These are phyloP conservation scores for Haliclona indistincta DNA, from an alignment of 37 sponge, comb jelly and placozoan species.

Conservation along the genomic window DNA sequence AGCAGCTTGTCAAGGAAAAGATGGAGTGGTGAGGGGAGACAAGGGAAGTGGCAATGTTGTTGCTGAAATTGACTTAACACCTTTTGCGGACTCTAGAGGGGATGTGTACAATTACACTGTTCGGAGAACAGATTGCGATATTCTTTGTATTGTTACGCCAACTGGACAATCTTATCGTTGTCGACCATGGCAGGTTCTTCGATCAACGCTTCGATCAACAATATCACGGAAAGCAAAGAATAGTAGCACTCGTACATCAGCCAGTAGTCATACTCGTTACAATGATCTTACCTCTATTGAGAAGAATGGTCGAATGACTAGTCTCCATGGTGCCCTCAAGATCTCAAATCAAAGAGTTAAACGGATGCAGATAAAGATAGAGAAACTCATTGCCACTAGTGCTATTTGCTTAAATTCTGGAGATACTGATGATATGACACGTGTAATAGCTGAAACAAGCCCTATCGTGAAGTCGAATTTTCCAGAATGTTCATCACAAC, in stretches of 20 bases:
- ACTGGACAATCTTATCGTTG: slow-evolving; percentile 7
- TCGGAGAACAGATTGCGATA: slow-evolving; percentile 14
- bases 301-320: slow-evolving; percentile 1
- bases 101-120: neutral
- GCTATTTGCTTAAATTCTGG: neutral
- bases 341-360: slow-evolving; percentile 1
- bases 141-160: neutral
- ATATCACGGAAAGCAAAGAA: neutral
- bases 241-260: neutral
- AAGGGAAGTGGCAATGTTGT: slow-evolving; percentile 10
- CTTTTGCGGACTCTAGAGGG: neutral
- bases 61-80: slow-evolving; percentile 1
- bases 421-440: neutral
- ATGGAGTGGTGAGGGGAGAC: neutral
- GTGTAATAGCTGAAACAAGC: neutral
- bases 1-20: neutral
- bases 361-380: neutral
- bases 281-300: neutral
- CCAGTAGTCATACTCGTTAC: slow-evolving; percentile 12
- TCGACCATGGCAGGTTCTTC: neutral
- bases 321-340: slow-evolving; percentile 3
- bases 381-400: neutral
- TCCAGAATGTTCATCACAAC: neutral
- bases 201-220: slow-evolving; percentile 10
- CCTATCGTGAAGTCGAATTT: neutral